phyloP scores from a whole-genome alignment of 2,797 vertebrate species.

The Scolopax rusticola region DNA sequence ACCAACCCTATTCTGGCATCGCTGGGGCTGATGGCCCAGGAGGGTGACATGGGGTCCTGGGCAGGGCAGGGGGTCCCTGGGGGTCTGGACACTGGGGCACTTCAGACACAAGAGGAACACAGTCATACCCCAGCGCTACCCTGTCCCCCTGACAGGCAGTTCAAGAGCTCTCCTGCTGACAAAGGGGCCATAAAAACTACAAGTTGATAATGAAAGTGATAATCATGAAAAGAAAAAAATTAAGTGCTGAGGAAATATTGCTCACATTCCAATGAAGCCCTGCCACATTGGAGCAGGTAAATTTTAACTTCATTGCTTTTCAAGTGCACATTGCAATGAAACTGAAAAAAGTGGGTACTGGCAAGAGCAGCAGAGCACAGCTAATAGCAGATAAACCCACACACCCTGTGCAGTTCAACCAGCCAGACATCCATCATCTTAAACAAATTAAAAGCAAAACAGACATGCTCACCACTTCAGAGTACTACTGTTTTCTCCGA shows the following conservation, averaged over 20 bases:
- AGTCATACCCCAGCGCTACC: neutral
- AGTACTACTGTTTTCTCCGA: neutral
- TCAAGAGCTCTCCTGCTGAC: neutral
- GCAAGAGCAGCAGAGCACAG: neutral
- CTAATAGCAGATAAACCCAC: neutral
- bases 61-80: neutral
- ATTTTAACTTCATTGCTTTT: neutral
- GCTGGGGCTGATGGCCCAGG: accelerated
- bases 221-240: neutral
- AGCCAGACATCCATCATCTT: neutral
- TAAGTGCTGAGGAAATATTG: neutral
- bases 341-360: neutral
- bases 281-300: neutral
- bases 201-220: neutral
- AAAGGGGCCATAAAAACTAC: neutral
- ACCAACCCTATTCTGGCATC: accelerated
- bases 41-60: too few species aligned
- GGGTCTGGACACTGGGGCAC: accelerated
- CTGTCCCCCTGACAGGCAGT: neutral
- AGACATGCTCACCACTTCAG: neutral
- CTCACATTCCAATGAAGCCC: neutral
- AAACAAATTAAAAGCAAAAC: neutral
- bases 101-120: neutral
- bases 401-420: neutral
- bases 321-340: neutral